Percentiles rank a stretch among this genome's conserved stretches.
These are phyloP conservation scores for Terebella lapidaria DNA, from an alignment of 2,888 invertebrate genomes.

Conservation along the genomic window DNA sequence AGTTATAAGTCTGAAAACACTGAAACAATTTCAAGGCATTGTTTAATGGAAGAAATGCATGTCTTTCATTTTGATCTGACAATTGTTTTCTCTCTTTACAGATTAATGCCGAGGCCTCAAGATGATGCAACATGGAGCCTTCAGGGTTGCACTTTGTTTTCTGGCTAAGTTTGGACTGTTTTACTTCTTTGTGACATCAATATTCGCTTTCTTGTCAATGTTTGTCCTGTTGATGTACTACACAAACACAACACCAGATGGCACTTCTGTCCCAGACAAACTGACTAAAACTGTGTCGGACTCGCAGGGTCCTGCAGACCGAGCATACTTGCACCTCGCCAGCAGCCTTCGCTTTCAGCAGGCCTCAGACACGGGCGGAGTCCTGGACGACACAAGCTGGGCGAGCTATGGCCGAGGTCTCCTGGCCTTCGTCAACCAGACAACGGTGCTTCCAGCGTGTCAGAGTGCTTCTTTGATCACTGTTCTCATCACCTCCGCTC, in stretches of 20 bases:
- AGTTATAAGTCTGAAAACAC: no score
- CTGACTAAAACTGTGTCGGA: neutral
- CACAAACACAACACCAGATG: no score
- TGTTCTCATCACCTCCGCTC: neutral
- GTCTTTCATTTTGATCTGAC: no score
- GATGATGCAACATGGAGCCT: neutral
- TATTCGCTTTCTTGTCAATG: neutral
- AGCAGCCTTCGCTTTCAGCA: neutral
- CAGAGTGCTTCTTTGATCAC: neutral
- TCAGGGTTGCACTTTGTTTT: neutral
- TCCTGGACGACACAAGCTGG: neutral
- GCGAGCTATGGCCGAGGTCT: neutral
- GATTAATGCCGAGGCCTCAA: no score
- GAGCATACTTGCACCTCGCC: neutral
- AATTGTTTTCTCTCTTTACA: no score
- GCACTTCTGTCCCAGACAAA: neutral
- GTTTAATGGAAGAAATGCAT: no score
- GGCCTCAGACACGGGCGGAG: no score
- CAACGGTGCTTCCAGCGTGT: neutral
- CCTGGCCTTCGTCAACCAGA: neutral
- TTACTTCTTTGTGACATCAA: neutral
- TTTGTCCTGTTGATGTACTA: neutral
- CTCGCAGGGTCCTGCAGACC: neutral
- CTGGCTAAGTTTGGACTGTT: neutral
- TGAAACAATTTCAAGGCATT: no score